phyloP scores from a whole-genome alignment of 2,888 invertebrate species.

The Aelia acuminata region DNA sequence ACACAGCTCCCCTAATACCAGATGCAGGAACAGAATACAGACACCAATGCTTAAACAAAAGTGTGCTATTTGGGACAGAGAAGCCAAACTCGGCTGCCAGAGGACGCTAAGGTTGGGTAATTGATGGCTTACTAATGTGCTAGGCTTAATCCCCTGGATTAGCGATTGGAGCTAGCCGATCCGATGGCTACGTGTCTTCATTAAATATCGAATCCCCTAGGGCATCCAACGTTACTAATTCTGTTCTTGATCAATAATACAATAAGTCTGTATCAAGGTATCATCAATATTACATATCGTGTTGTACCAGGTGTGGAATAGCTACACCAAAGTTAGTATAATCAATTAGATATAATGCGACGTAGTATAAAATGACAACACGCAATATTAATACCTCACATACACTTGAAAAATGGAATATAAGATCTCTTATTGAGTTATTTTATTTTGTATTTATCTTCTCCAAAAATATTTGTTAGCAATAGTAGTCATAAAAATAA shows the following conservation, averaged over 20 bases:
- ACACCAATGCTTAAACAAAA: background rate
- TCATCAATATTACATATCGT: background rate
- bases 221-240: background rate
- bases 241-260: background rate
- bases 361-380: no score
- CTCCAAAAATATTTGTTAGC: no score
- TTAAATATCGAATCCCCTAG: background rate
- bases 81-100: background rate
- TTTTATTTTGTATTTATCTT: no score
- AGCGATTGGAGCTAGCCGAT: background rate
- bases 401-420: no score
- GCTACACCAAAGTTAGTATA: no score
- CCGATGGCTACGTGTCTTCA: background rate
- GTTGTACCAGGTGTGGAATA: no score
- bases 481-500: no score
- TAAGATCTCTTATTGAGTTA: no score
- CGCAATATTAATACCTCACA: no score
- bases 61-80: background rate
- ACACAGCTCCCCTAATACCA: background rate
- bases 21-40: background rate
- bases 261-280: background rate
- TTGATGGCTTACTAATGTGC: constrained; percentile 26
- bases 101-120: background rate
- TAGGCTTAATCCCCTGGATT: background rate
- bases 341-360: no score